A percentile compares a stretch with the other conserved stretches of the same genome.
These are phyloP conservation scores for Octodon degus DNA, from an alignment of 2,113 vertebrate species.

Conservation along the genomic window DNA sequence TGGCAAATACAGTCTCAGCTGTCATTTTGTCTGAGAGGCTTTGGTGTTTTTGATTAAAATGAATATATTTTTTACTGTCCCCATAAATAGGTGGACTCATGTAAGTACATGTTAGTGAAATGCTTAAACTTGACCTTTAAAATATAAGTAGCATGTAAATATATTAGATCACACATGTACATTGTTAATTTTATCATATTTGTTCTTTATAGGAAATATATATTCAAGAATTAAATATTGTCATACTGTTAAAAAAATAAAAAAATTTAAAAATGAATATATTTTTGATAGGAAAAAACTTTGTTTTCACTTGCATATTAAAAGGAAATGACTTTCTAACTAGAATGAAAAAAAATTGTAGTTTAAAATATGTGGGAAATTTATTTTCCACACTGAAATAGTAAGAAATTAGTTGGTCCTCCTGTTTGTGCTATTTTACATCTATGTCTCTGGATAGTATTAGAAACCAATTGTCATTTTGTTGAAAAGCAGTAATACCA, in stretches of 20 bases:
- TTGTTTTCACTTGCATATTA: conserved; percentile 3
- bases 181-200: too few species aligned
- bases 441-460: conserved; percentile 33
- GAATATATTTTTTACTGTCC: background rate
- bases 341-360: conserved; percentile 33
- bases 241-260: too few species aligned
- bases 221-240: too few species aligned
- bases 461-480: conserved; percentile 39
- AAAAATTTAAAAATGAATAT: too few species aligned
- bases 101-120: too few species aligned
- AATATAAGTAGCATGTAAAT: too few species aligned
- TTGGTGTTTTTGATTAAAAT: conserved; percentile 38
- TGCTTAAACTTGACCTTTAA: too few species aligned
- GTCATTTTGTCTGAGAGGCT: background rate
- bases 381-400: conserved; percentile 9
- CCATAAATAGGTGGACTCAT: too few species aligned
- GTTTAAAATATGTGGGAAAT: conserved; percentile 45
- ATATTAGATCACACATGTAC: too few species aligned
- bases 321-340: conserved; percentile 38
- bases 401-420: background rate
- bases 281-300: background rate
- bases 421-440: conserved; percentile 33
- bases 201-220: too few species aligned
- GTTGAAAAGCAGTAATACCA: conserved; percentile 50
- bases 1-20: conserved; percentile 11